phyloP scores from a whole-genome alignment of 1,140 invertebrate genomes.

The Bombus soroeensis region DNA sequence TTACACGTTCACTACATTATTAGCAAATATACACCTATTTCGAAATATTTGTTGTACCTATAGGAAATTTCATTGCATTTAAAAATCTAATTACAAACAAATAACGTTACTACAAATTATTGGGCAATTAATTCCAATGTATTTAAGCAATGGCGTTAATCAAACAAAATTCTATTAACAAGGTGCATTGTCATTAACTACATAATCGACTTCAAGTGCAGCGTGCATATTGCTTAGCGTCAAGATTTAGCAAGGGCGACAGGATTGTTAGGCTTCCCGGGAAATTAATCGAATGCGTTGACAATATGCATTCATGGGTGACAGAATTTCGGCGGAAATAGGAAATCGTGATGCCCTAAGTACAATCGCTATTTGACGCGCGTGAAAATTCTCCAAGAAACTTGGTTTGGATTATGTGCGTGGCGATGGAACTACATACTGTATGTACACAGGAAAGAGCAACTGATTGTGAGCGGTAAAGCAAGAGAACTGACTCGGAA shows the following conservation, averaged over 20 bases:
- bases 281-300: slow-evolving; percentile 17
- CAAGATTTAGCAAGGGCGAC: neutral
- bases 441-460: no score
- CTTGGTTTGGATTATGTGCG: no score
- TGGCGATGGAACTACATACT: no score
- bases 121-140: no score
- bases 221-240: neutral
- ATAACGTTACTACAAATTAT: neutral
- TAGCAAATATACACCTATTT: no score
- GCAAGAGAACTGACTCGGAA: no score
- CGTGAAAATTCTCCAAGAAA: slow-evolving; percentile 37
- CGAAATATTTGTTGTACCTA: no score
- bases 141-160: neutral
- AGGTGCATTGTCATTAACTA: neutral
- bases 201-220: slow-evolving; percentile 1
- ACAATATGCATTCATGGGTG: neutral
- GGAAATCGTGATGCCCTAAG: slow-evolving; percentile 2
- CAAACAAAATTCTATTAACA: neutral
- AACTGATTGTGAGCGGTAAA: no score
- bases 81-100: neutral
- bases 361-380: neutral
- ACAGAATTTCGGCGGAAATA: slow-evolving; percentile 4
- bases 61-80: no score
- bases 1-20: no score
- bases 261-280: neutral